Base-by-base conservation (phyloP, 2,113 vertebrate species). In the Ciconia maguari region DNA sequence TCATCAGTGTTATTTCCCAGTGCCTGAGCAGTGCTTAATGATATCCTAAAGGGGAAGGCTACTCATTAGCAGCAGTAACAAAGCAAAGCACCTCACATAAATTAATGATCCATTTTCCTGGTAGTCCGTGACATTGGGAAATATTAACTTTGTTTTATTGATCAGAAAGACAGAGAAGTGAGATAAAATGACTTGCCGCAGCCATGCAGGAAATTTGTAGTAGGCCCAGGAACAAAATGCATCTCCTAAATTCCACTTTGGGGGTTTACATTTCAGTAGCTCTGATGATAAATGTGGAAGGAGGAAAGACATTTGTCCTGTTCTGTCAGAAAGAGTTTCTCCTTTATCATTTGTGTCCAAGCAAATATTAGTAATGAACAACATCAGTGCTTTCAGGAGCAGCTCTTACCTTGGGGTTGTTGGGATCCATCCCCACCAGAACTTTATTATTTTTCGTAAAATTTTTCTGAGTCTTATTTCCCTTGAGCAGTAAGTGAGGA, bases 71-170 rank as follows among this genome's bases (percentile, higher is more conserved):
- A 83, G 42, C n/a, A 78, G 85, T 89, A 93, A 89, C 71, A 95
- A 92, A 90, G 75, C 70, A 85, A 83, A 90, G 32, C 49, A 94
- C 9, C 41, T 94, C 22, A 49, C 34, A 68, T 52, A 92, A 95
- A 93, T 92, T 92, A 94, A 87, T 72, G 77, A 94, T 57, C 49
- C 52, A 26, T 93, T 83, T 38, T 94, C 11, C 2, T 12, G 0
- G 19, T 60, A 92, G 69, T 79, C 75, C 41, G 55, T 95, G 72
- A 87, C 57, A 76, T 41, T 62, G 83, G 64, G 71, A 95, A 96
- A 93, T 92, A 95, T 72, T 96, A 94, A 93, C 78, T 92, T 90
- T 84, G 74, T 92, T 97, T 94, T 95, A 91, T 92, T 79, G 81
- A 92, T 94, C 66, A 94, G 83, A 81, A 96, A 89, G 34, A 78